Evolutionary conservation across 2,797 vertebrate species (phyloP).

Genomic region (Erithacus rubecula): DNA sequence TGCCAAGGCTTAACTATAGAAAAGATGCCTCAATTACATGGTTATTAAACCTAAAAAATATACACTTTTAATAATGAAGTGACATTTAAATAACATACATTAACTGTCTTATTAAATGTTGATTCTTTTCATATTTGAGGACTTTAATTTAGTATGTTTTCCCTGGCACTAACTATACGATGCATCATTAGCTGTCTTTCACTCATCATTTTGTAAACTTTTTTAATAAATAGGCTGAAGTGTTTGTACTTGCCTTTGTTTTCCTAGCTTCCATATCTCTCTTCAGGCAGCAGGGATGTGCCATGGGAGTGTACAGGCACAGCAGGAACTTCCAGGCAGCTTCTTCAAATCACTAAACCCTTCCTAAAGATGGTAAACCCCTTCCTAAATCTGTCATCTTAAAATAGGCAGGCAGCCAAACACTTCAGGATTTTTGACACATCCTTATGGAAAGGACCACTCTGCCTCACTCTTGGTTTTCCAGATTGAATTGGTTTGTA

Average conservation of each 20-base stretch:
- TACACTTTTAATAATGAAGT: slow-evolving; percentile 63
- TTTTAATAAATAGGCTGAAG: neutral
- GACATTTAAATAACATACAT: slow-evolving; percentile 67
- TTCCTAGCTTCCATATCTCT: neutral
- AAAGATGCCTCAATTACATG: slow-evolving; percentile 75
- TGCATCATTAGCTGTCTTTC: slow-evolving; percentile 68
- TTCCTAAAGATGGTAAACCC: neutral
- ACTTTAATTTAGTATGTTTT: slow-evolving; percentile 47
- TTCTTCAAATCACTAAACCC: neutral
- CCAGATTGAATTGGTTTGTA: neutral
- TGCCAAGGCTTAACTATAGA: slow-evolving; percentile 74
- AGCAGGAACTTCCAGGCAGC: neutral
- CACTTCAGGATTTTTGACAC: neutral
- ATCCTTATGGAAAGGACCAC: neutral
- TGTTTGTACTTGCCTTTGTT: slow-evolving; percentile 8
- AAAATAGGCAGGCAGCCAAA: neutral
- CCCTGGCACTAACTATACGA: slow-evolving; percentile 3
- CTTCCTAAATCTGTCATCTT: neutral
- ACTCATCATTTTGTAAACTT: slow-evolving; percentile 52
- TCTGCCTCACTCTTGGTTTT: neutral
- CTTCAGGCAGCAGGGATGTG: neutral
- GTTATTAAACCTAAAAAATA: slow-evolving; percentile 76
- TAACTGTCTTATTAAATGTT: slow-evolving; percentile 70
- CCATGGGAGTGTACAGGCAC: neutral
- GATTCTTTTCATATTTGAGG: slow-evolving; percentile 65